Evolutionary conservation across 2,888 invertebrate species (phyloP), one percentile per base, ranked within the genome.

Genomic region (Ferdinandea cuprea): DNA sequence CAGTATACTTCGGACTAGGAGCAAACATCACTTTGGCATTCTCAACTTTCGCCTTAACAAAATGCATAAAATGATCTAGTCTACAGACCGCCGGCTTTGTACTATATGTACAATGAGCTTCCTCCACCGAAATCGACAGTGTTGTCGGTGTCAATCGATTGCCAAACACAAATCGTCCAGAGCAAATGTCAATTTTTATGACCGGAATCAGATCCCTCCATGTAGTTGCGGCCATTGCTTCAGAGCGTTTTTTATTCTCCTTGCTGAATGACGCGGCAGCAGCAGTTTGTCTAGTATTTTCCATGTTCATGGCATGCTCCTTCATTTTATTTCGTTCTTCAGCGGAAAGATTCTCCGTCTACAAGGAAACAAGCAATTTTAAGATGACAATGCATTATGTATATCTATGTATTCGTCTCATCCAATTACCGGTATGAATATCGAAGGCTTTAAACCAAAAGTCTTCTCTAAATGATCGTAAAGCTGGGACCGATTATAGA

Each of bases 121-220:
- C 98, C 90, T 99, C 99, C 58, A 98, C 95, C 72, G 95, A 96
- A 87, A 97, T 94, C 15, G 97, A 96, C 69, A 99, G 92, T 0
- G 98, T 98, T 13, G 98, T 98, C 0, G 99, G 99, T 21, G 99
- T 95, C 84, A 98, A 92, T 81, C 97, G 94, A 92, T 99, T 99
- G 32, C 99, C 99, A 91, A 98, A 98, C 4, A 99, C 97, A 85
- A 98, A 93, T 83, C 98, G 94, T 54, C 98, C 98, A 32, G 96
- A 95, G 86, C 96, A 96, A 59, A 99, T 94, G 89, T 99, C 98
- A 85, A 98, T 93, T 92, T 99, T 99, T 81, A 98, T 98, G 66
- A 98, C 98, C 35, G 99, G 99, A 88, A 99, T 97, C 86, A 99
- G 93, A 92, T 98, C 98, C 85, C 98, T 93, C 99, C 98, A 99